Conservation (phyloP, 1,140 invertebrate genomes). For the Bombus haemorrhoidalis region DNA sequence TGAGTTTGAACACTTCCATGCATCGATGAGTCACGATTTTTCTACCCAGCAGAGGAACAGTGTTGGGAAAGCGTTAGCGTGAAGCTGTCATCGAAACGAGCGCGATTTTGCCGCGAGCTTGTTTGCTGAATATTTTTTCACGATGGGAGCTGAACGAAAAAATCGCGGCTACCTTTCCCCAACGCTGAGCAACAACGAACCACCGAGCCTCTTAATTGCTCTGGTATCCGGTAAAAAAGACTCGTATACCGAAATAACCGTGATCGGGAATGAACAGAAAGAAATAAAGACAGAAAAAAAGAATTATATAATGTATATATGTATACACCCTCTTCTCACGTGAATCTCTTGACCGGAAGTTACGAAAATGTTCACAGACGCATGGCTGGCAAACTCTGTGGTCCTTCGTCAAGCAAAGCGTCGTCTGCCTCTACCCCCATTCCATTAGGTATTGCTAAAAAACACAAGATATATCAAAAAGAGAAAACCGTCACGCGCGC, state of each 20-base stretch:
- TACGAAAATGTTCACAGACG: constrained; percentile 83
- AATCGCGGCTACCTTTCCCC: constrained; percentile 9
- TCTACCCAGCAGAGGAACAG: background rate
- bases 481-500: constrained; percentile 28
- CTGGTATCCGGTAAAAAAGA: constrained; percentile 1
- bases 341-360: constrained; percentile 76
- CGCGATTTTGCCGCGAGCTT: background rate
- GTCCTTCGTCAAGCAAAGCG: constrained; percentile 83
- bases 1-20: background rate
- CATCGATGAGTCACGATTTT: constrained; percentile 13
- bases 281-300: background rate
- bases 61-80: constrained; percentile 38
- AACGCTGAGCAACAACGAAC: constrained; percentile 47
- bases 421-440: constrained; percentile 83
- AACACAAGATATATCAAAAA: constrained; percentile 63
- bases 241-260: background rate
- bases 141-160: background rate
- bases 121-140: constrained; percentile 20
- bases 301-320: constrained; percentile 12
- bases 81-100: background rate
- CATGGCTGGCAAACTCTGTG: constrained; percentile 83
- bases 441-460: constrained; percentile 80
- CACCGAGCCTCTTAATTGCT: constrained; percentile 29
- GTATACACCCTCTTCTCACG: constrained; percentile 52
- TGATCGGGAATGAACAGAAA: background rate